A percentile compares a stretch with the other conserved stretches of the same genome.
phyloP scores from a whole-genome alignment of 2,797 vertebrate genomes.

The Trichosurus vulpecula region DNA sequence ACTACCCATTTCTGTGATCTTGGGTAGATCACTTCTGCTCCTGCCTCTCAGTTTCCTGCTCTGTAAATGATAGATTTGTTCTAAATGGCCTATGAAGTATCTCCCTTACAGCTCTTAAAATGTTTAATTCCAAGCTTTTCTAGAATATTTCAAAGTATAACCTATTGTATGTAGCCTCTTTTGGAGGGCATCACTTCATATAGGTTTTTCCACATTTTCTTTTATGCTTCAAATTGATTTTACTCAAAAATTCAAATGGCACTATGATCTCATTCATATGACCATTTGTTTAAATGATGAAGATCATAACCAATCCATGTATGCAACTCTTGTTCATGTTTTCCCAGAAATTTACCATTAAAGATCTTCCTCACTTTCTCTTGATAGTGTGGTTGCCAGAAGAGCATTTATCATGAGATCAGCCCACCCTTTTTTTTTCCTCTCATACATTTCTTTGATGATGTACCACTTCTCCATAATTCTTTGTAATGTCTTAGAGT shows the following conservation, averaged over 20 bases:
- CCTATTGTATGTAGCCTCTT: background rate
- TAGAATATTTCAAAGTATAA: background rate
- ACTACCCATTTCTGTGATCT: background rate
- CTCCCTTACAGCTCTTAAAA: too few species aligned
- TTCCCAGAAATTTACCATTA: background rate
- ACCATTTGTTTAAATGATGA: background rate
- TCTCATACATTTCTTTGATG: background rate
- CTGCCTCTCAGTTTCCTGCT: background rate
- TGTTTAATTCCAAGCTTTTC: background rate
- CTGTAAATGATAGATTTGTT: background rate
- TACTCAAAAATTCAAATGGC: background rate
- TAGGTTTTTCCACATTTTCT: background rate
- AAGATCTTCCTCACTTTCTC: background rate
- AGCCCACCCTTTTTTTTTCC: background rate
- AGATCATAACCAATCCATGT: background rate
- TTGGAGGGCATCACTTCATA: background rate
- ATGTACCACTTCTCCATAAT: background rate
- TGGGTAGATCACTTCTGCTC: background rate
- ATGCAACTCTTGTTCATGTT: background rate
- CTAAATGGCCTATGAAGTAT: background rate
- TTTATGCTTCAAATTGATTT: background rate
- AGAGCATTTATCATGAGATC: background rate
- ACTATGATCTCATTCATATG: background rate
- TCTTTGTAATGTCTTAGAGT: background rate
- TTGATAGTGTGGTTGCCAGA: background rate